Evolutionary conservation across 2,113 vertebrate genomes (phyloP).

Genomic region (Rhagologus leucostigma): DNA sequence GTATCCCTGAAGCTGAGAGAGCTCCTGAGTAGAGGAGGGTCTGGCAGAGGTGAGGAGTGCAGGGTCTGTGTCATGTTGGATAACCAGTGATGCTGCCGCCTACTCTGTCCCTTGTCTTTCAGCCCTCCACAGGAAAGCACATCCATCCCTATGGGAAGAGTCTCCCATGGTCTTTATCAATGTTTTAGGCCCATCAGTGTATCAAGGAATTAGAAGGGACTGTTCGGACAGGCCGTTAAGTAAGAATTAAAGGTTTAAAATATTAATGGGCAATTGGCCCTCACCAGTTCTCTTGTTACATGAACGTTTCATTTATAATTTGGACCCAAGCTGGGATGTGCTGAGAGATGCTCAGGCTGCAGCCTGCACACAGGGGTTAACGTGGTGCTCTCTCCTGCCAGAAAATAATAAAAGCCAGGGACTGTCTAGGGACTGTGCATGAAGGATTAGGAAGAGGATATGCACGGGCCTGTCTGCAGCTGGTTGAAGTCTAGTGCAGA

Average conservation of each 20-base stretch:
- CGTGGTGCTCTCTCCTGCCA: conserved; percentile 32
- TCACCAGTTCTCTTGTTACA: background rate
- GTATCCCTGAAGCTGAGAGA: background rate
- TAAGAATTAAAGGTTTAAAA: conserved; percentile 13
- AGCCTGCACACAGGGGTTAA: conserved; percentile 13
- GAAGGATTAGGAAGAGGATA: conserved; percentile 60
- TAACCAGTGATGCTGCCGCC: background rate
- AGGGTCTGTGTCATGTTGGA: background rate
- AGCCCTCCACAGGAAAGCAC: background rate
- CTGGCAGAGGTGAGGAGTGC: background rate
- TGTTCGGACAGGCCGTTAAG: background rate
- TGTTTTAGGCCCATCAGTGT: background rate
- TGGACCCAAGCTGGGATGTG: background rate
- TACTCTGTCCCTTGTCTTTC: background rate
- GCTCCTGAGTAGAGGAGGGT: background rate
- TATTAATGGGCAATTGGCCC: background rate
- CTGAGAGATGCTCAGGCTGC: conserved; percentile 44
- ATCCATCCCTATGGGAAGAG: background rate
- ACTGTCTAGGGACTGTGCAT: conserved; percentile 30
- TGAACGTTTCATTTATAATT: background rate
- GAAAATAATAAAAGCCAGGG: conserved; percentile 66
- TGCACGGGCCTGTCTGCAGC: conserved; percentile 43
- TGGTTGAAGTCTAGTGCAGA: conserved; percentile 30
- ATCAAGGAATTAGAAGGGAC: background rate
- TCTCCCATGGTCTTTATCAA: background rate